Evolutionary conservation across 2,113 vertebrate species (phyloP).

Genomic region (Lanius ludovicianus): DNA sequence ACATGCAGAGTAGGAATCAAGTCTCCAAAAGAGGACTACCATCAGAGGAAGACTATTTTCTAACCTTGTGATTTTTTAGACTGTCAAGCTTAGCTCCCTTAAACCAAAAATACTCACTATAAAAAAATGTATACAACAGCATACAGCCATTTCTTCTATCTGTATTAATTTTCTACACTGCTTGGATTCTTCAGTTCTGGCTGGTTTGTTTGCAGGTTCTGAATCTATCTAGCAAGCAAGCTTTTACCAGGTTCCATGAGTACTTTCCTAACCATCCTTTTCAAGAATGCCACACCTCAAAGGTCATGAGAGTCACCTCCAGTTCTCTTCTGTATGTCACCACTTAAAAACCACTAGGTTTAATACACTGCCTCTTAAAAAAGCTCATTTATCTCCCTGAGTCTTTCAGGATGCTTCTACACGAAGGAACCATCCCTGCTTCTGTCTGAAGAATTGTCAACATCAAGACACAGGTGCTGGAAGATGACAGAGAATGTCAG

Average conservation of each 20-base stretch:
- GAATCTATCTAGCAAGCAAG: background rate
- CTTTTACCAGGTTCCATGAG: background rate
- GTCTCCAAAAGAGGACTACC: background rate
- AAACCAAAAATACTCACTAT: background rate
- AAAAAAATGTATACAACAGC: background rate
- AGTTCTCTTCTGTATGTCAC: background rate
- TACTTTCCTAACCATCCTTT: background rate
- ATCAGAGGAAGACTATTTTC: background rate
- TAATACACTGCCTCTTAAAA: background rate
- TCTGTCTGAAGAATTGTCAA: background rate
- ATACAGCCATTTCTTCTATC: background rate
- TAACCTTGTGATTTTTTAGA: background rate
- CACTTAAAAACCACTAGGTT: background rate
- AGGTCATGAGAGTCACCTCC: background rate
- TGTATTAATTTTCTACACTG: background rate
- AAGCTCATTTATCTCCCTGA: background rate
- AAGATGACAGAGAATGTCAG: fast-evolving
- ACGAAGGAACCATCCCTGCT: background rate
- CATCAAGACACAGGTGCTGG: background rate
- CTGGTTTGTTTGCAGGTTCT: background rate
- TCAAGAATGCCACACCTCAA: background rate
- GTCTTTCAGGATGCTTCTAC: background rate
- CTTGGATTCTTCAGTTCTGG: background rate
- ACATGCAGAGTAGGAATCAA: background rate
- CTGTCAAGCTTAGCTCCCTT: background rate